Conservation (phyloP, 2,113 vertebrate genomes). For the Ochotona princeps region DNA sequence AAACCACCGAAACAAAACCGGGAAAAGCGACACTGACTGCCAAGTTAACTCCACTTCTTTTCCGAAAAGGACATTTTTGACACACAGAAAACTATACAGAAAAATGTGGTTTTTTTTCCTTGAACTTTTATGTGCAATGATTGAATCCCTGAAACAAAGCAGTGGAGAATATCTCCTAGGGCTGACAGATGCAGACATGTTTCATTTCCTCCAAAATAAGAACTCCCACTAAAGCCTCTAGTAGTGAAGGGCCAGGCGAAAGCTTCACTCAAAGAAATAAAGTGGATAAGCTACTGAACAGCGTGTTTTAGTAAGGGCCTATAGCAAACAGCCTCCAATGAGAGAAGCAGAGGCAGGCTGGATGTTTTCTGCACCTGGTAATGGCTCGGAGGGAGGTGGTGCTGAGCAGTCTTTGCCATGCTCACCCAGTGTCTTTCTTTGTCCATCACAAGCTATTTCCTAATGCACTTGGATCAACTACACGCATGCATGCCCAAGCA, state of each 20-base stretch:
- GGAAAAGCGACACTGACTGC: background rate
- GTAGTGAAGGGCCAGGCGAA: background rate
- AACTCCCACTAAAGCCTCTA: background rate
- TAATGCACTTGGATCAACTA: conserved; percentile 8
- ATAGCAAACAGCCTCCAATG: background rate
- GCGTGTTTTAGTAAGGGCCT: background rate
- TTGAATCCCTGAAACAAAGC: conserved; percentile 14
- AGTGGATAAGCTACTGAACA: background rate
- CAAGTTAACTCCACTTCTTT: background rate
- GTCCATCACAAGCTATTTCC: background rate
- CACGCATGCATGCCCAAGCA: conserved; percentile 48
- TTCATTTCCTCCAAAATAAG: background rate
- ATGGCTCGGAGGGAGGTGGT: background rate
- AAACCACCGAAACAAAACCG: background rate
- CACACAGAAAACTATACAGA: background rate
- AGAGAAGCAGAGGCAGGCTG: background rate
- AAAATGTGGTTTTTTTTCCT: background rate
- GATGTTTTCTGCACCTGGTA: background rate
- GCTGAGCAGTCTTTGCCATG: background rate
- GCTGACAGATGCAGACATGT: background rate
- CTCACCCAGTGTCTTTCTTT: background rate
- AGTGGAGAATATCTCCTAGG: background rate
- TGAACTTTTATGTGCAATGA: background rate
- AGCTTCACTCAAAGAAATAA: background rate
- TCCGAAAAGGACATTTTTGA: background rate